Percentiles rank a stretch among this genome's conserved stretches.
Evolutionary conservation across 2,113 vertebrate genomes (phyloP).

Genomic region (Entelurus aequoreus): DNA sequence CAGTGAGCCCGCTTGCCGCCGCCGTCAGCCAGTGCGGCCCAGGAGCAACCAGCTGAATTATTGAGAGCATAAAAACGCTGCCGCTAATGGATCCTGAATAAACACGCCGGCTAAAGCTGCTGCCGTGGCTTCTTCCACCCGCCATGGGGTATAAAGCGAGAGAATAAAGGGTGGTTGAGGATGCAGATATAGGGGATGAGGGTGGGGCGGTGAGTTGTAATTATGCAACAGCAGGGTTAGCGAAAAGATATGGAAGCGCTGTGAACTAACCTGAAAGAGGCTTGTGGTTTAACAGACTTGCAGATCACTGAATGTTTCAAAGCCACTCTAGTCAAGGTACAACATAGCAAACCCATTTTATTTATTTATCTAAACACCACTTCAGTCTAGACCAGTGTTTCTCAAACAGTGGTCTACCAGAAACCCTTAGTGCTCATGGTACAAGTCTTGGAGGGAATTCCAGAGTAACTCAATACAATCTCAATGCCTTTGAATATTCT

Average conservation of each 20-base stretch:
- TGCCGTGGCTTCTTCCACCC: constrained; percentile 49
- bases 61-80: constrained; percentile 72
- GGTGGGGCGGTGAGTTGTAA: not conserved
- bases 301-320: not conserved
- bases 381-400: too few species aligned
- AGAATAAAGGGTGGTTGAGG: constrained; percentile 49
- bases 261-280: constrained; percentile 7
- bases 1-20: constrained; percentile 58
- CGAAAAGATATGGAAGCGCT: constrained; percentile 1
- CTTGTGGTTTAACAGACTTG: constrained; percentile 2
- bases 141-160: constrained; percentile 48
- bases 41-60: constrained; percentile 71
- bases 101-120: constrained; percentile 64
- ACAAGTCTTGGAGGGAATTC: too few species aligned
- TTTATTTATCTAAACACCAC: too few species aligned
- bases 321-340: too few species aligned
- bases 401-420: too few species aligned
- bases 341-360: too few species aligned
- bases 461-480: too few species aligned
- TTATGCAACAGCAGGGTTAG: constrained; percentile 6
- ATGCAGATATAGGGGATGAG: constrained; percentile 33
- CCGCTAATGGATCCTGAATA: constrained; percentile 74
- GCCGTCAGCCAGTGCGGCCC: constrained; percentile 53
- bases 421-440: too few species aligned
- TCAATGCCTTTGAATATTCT: too few species aligned